Evolutionary conservation across 2,888 invertebrate species (phyloP), one percentile per base, ranked within the genome.

Genomic region (Dexiosoma caninum): DNA sequence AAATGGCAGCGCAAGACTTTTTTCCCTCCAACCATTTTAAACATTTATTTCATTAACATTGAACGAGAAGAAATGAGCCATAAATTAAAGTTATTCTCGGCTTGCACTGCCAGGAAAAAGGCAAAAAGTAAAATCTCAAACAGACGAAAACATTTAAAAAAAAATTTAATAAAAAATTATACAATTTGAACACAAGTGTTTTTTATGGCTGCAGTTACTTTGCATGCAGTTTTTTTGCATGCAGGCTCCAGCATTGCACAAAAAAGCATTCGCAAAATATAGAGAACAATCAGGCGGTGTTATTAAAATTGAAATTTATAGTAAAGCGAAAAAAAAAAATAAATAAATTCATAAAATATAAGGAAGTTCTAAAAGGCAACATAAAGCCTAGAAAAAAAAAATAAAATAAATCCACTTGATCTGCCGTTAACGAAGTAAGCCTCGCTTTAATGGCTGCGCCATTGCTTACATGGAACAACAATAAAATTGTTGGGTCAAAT

Each of bases 111-210:
- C 23, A 53, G 44, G 53, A 62, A 53, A 23, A 5, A 12, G 10
- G 21, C 21, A 44, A 60, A 49, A 62, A 12, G 14, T 9, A 44
- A 55, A 16, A 46, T 19, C 10, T 6, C 49, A 23, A 30, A 62
- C 27, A 32, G 21, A 71, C 3, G 51, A 40, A 14, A 30, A 21
- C 16, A 16, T 27, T 21, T n/a, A 44, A 23, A 23, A 19, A 21
- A 62, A 51, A 51, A 51, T 16, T 14, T 2, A 14, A 64, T n/a
- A 37, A 57, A 74, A 55, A 27, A 51, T 69, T 67, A 69, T 51
- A 51, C 35, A 72, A 66, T 75, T 64, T 79, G 59, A 64, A 69
- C 75, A 53, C 75, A 80, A 80, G 66, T 80, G 53, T 71, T 66
- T 80, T 80, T 70, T 71, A 80, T 80, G 23, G 71, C 16, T 71